Base-by-base conservation (phyloP, 2,113 vertebrate species). In the Erpornis zantholeuca region DNA sequence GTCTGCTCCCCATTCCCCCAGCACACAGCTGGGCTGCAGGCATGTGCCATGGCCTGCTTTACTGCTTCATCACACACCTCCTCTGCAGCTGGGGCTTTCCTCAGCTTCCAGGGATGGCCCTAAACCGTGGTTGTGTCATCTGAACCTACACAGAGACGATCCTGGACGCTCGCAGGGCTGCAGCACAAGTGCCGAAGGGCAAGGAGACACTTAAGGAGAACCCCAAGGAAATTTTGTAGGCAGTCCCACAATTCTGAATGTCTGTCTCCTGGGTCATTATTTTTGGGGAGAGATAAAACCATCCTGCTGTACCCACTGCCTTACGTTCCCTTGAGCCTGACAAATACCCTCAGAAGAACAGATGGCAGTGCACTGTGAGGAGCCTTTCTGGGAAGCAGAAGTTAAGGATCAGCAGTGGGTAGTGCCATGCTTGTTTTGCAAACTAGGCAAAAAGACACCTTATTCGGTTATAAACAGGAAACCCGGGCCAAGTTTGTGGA, bases 381-480 rank as follows among this genome's bases (percentile, higher is more conserved):
- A 68, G 25, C 6, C 19, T 59, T 56, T 29, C 69, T 85, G 66
- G 57, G 54, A 69, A 61, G 66, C 12, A 40, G n/a, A 45, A 2
- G 3, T 49, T 82, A 35, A 59, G 90, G 42, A 86, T 73, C 54
- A 63, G 68, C 33, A 52, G 35, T 7, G 33, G 38, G 54, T 63
- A 68, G 31, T 61, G 60, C 69, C 15, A 7, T 38, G 40, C 57
- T 81, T 71, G 56, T 60, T 97, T 94, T 86, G 82, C 71, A 82
- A 84, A 52, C 28, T 12, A 53, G 70, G 36, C 76, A 77, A 61
- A 69, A 93, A 86, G 35, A 44, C n/a, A 76, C 77, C 81, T 91
- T 94, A 47, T 52, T 94, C 3, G 0, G 65, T 84, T 86, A 87
- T 50, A 94, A 95, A 95, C 89, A 95, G 95, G 92, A 96, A 95